Evolutionary conservation across 2,113 vertebrate species (phyloP), one percentile per base, ranked within the genome.

Genomic region (Lophotis ruficrista): DNA sequence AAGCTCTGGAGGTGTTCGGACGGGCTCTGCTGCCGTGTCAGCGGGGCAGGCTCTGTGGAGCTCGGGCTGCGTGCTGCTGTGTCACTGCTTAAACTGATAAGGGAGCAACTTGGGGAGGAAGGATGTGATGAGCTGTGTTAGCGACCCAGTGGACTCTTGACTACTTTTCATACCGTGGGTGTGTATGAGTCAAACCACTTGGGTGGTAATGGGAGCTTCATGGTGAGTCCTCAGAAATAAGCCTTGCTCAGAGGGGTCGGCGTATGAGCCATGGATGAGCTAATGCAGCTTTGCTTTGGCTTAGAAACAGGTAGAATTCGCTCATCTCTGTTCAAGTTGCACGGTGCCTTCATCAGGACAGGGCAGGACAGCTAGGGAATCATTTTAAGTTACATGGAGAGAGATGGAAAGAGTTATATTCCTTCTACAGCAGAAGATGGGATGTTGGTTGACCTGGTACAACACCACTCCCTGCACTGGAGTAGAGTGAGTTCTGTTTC

Each of bases 11-110:
- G 18, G 7, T 23, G 57, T 23, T 30, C 2, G 14, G 87, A 15
- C 1, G 1, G 27, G 24, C 53, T 41, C 47, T 30, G 25, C 25
- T 31, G 72, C 38, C 2, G 0, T 20, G n/a, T 15, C 41, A 4
- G 47, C 3, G 2, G 86, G 53, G 16, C 30, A 30, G 43, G 48
- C 38, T 27, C 68, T 25, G 35, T 7, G 25, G 48, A 50, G 50
- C n/a, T 33, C 0, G 0, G 38, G 27, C 76, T 24, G 18, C 27
- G n/a, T 4, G 35, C 75, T 72, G 33, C 41, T 38, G 24, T 73
- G 64, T 51, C 57, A 20, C 71, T 38, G 69, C 70, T 84, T 16
- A 14, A 33, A 37, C 14, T 41, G 80, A 19, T 60, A 68, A 54
- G 43, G 70, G 65, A 47, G 41, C 33, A 33, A 31, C 30, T 1